Evolutionary conservation across 2,888 invertebrate genomes (phyloP).

Genomic region (Eupithecia subfuscata): DNA sequence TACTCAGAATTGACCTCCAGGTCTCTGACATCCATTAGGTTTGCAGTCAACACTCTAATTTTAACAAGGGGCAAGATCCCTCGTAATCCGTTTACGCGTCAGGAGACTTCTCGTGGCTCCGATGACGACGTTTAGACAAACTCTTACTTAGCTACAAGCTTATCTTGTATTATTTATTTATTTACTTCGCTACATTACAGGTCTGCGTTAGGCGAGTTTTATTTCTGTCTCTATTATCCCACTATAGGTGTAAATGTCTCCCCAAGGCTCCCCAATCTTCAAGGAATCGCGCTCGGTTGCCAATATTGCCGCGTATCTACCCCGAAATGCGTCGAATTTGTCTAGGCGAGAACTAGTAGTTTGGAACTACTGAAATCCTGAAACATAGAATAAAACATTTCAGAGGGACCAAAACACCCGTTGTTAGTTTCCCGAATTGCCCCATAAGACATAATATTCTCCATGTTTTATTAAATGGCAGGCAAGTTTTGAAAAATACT

Average conservation of each 20-base stretch:
- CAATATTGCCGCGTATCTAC: background rate
- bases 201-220: background rate
- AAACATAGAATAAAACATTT: background rate
- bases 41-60: constrained; percentile 74
- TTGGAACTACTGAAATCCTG: background rate
- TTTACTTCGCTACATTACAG: background rate
- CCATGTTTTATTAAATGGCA: background rate
- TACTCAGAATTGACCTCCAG: too few species aligned
- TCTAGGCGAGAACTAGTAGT: background rate
- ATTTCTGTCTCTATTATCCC: background rate
- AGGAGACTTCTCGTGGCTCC: constrained; percentile 58
- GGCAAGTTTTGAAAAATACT: background rate
- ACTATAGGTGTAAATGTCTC: background rate
- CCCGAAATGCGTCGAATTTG: background rate
- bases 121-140: constrained; percentile 67
- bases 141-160: constrained; percentile 58
- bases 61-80: constrained; percentile 69
- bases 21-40: constrained; percentile 65
- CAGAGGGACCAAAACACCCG: background rate
- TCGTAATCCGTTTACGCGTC: constrained; percentile 75
- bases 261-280: background rate
- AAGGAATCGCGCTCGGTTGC: background rate
- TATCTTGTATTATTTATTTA: constrained; percentile 54
- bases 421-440: too few species aligned
- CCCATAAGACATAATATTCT: background rate